These are phyloP conservation scores for Tylochromis polylepis DNA, from an alignment of 2,113 vertebrate genomes.

Conservation along the genomic window DNA sequence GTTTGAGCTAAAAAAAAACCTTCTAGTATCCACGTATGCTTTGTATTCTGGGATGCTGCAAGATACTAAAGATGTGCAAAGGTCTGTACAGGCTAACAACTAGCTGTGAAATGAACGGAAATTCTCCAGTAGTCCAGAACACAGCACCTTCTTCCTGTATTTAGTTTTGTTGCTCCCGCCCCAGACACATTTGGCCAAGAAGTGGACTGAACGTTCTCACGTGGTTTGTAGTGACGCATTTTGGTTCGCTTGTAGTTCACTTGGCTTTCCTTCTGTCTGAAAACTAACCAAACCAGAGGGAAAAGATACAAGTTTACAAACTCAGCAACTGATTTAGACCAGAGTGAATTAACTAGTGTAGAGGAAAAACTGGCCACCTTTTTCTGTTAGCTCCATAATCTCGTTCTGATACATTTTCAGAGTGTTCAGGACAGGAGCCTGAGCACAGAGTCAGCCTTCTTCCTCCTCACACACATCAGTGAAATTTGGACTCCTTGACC, in stretches of 20 bases:
- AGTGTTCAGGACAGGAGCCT: neutral
- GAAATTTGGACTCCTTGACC: neutral
- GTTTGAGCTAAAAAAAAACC: neutral
- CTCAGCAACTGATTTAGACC: neutral
- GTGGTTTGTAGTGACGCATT: neutral
- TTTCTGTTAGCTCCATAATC: neutral
- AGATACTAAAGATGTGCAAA: neutral
- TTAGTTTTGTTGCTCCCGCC: neutral
- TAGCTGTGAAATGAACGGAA: neutral
- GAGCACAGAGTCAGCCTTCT: neutral
- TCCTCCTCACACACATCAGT: neutral
- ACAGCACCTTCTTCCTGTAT: neutral
- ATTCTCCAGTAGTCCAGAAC: neutral
- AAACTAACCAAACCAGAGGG: neutral
- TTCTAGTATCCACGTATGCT: neutral
- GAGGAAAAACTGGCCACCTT: neutral
- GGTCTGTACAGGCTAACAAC: neutral
- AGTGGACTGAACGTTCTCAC: neutral
- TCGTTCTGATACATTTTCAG: neutral
- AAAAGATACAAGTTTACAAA: neutral
- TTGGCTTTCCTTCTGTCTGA: neutral
- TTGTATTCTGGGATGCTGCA: neutral
- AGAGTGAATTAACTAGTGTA: neutral
- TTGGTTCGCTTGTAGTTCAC: accelerated
- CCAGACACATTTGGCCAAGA: neutral